Evolutionary conservation across 2,113 vertebrate species (phyloP).

Genomic region (Psophia crepitans): DNA sequence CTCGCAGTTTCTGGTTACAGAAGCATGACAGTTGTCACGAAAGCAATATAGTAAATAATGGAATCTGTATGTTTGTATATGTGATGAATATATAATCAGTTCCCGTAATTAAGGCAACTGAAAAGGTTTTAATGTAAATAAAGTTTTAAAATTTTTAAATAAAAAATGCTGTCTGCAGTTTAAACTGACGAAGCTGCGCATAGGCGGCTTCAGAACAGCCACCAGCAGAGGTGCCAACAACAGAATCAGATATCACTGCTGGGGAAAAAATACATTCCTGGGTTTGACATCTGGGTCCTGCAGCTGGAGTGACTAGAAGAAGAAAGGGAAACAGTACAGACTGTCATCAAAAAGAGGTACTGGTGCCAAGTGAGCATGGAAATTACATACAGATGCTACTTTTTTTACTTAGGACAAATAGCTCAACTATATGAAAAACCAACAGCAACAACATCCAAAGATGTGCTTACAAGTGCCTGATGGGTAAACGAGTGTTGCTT

Average conservation of each 20-base stretch:
- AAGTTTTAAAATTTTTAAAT: too few species aligned
- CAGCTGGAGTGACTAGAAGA: conserved; percentile 76
- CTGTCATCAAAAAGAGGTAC: conserved; percentile 75
- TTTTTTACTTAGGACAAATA: conserved; percentile 70
- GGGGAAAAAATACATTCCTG: conserved; percentile 59
- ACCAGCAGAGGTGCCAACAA: conserved; percentile 51
- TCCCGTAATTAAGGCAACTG: conserved; percentile 50
- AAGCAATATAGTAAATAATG: conserved; percentile 12
- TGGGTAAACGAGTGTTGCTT: conserved; percentile 46
- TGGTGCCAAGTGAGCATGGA: conserved; percentile 77
- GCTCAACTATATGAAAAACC: conserved; percentile 67
- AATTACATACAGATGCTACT: conserved; percentile 78
- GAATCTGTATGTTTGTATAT: neutral
- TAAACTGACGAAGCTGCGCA: conserved; percentile 2
- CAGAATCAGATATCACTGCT: conserved; percentile 63
- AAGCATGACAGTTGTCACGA: neutral
- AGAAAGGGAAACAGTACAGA: conserved; percentile 71
- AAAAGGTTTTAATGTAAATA: conserved; percentile 28
- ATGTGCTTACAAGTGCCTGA: conserved; percentile 73
- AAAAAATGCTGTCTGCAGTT: conserved; percentile 9
- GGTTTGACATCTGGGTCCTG: conserved; percentile 75
- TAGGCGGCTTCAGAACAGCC: conserved; percentile 56
- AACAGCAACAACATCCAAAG: conserved; percentile 55
- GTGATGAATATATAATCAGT: conserved; percentile 23
- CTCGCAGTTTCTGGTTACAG: conserved; percentile 48